Evolutionary conservation across 2,113 vertebrate species (phyloP), one percentile per base, ranked within the genome.

Genomic region (Oncorhynchus kisutch): DNA sequence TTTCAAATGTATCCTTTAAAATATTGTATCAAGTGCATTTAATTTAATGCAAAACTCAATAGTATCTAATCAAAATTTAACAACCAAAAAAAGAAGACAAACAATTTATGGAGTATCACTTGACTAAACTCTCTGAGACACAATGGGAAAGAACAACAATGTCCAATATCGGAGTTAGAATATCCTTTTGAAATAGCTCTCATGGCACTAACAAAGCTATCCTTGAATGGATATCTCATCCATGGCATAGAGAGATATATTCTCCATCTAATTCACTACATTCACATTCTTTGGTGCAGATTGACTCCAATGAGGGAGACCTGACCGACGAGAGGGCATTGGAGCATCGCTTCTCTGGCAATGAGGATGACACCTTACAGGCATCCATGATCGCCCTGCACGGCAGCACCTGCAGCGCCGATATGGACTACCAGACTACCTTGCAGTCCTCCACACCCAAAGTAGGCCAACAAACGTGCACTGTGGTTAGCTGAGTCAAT

Each of bases 301-400:
- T 98, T 83, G 95, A 97, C 82, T 91, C 95, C 70, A 82, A 89
- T 0, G 96, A 98, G 62, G 86, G 90, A 77, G 96, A 96, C 80
- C 74, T 95, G 73, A 85, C 59, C 45, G 94, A 94, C 62, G 96
- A 97, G 45, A 94, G 94, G 84, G 75, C 83, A 18, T 88, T 95
- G 73, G 94, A 94, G 71, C 93, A 84, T 0, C 90, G 89, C 45
- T 95, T 87, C 84, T 92, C 93, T 20, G 88, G 85, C 1, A 90
- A 94, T 11, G 92, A 92, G 31, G 94, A 94, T 25, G 93, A 94
- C 77, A 74, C 92, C 45, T 95, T 96, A 84, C 95, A 95, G 82
- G 88, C 92, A 12, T 95, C 96, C 72, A 31, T 95, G 88, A 86
- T 95, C 18, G 94, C 94, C 79, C 89, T 96, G 20, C 95, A 93